Conservation (phyloP, 1,140 invertebrate species). For the Triops cancriformis region DNA sequence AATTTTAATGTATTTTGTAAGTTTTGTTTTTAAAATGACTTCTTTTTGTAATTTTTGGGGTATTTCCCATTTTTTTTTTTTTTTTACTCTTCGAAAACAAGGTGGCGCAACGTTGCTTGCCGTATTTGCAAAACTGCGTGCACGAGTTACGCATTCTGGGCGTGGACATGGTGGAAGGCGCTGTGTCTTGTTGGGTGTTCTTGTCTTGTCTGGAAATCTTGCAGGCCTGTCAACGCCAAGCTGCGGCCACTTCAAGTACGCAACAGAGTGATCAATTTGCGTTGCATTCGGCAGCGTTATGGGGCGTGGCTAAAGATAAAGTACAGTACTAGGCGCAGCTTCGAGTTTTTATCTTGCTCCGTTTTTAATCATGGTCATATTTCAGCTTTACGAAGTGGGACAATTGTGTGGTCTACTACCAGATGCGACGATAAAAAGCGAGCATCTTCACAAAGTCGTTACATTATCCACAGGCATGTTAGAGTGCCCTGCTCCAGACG, state of each 20-base stretch:
- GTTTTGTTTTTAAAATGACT: too few relatives aligned
- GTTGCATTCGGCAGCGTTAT: conserved; percentile 75
- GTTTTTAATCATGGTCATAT: conserved; percentile 33
- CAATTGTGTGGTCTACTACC: conserved; percentile 87
- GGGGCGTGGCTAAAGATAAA: conserved; percentile 89
- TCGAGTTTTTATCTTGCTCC: conserved; percentile 22
- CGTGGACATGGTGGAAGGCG: conserved; percentile 65
- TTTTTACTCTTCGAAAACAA: conserved; percentile 37
- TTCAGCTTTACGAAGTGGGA: conserved; percentile 70
- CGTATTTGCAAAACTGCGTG: conserved; percentile 76
- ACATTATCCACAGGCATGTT: conserved; percentile 23
- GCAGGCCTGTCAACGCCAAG: conserved; percentile 47
- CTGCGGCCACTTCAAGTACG: conserved; percentile 28
- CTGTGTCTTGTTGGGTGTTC: conserved; percentile 86
- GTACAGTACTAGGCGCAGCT: conserved; percentile 41
- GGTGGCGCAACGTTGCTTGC: conserved; percentile 73
- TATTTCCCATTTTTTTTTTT: not conserved
- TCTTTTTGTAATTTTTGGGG: conserved; percentile 22
- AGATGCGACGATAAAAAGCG: conserved; percentile 61
- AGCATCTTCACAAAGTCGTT: conserved; percentile 81
- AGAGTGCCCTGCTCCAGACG: conserved; percentile 48
- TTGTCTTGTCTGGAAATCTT: conserved; percentile 83
- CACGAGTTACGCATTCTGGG: conserved; percentile 71
- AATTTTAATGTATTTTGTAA: too few relatives aligned
- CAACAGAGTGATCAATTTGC: conserved; percentile 49